Base-by-base conservation (phyloP, 2,888 invertebrate genomes). In the Callimorpha dominula region DNA sequence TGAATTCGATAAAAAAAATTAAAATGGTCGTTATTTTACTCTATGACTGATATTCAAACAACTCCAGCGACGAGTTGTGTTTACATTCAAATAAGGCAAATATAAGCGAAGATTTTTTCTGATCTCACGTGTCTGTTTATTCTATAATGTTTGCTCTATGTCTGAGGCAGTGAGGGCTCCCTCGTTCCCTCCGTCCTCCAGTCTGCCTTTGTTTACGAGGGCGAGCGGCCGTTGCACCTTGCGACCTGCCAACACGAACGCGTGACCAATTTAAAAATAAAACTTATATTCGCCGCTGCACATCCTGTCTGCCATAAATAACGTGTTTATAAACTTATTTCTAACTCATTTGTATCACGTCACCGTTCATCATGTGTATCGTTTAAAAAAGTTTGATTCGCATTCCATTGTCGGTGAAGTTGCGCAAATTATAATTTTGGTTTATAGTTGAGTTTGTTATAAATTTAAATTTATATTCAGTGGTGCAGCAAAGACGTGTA, bases 151-250 rank as follows among this genome's bases (percentile, higher is more conserved):
- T 90, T 93, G 88, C 86, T 93, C 93, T 93, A 82, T 92, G 92
- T 81, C 88, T 86, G 87, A 78, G 78, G 76, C 82, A 83, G 80
- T 77, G 87, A 89, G 89, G 90, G 88, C 86, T 87, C 87, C 88
- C 89, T 86, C 86, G 88, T 86, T 89, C 75, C 76, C 76, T 87
- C 83, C 82, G 82, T 83, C 88, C 78, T 89, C 85, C 93, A 95
- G 95, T 95, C 92, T 87, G 90, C 89, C 92, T 91, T 91, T 91
- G 92, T 91, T 89, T 87, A 88, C 89, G 89, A 86, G 90, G 88
- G 89, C 85, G 91, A 81, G 81, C 90, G 93, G 92, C 87, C 92
- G 94, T 91, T 89, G 89, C 88, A 88, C 91, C 84, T 85, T 78
- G 73, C 74, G 73, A 71, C 73, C 66, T 65, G 68, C 72, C 65